Conservation (phyloP, 1,140 invertebrate genomes). For the Hylaeus anthracinus region DNA sequence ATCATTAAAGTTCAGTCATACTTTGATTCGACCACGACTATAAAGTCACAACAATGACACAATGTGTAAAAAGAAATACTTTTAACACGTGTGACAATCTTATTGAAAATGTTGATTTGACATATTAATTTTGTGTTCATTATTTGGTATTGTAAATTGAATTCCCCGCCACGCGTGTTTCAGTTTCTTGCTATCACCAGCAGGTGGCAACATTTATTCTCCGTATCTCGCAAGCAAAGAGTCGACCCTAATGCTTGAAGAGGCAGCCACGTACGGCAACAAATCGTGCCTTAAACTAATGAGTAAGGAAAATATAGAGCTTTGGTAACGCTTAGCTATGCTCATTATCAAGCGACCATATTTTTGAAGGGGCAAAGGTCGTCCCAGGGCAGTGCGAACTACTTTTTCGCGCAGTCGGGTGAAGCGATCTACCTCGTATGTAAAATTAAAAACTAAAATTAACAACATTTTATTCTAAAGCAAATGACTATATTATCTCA, state of each 20-base stretch:
- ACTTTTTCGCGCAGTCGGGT: conserved; percentile 85
- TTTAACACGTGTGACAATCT: too few relatives aligned
- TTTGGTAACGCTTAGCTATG: conserved; percentile 90
- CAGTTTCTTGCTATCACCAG: not conserved
- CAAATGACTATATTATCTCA: not conserved
- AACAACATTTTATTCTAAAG: not conserved
- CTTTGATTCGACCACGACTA: too few relatives aligned
- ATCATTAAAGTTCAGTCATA: too few relatives aligned
- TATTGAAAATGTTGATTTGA: too few relatives aligned
- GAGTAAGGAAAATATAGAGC: conserved; percentile 94
- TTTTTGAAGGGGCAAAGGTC: conserved; percentile 89
- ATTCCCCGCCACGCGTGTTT: not conserved
- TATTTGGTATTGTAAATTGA: not conserved
- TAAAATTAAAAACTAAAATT: not conserved
- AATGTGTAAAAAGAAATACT: too few relatives aligned
- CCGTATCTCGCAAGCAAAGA: conserved; percentile 42
- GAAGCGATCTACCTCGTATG: conserved; percentile 86
- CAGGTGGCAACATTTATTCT: conserved; percentile 59
- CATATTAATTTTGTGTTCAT: too few relatives aligned
- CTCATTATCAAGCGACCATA: conserved; percentile 82
- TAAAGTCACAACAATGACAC: too few relatives aligned
- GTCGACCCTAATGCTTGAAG: not conserved
- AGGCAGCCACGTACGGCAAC: fast-evolving
- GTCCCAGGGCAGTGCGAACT: conserved; percentile 85
- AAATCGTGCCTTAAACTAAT: conserved; percentile 91